Percentiles rank a stretch among this genome's conserved stretches.
Evolutionary conservation across 2,888 invertebrate species (phyloP).

Genomic region (Drosophila subsilvestris): DNA sequence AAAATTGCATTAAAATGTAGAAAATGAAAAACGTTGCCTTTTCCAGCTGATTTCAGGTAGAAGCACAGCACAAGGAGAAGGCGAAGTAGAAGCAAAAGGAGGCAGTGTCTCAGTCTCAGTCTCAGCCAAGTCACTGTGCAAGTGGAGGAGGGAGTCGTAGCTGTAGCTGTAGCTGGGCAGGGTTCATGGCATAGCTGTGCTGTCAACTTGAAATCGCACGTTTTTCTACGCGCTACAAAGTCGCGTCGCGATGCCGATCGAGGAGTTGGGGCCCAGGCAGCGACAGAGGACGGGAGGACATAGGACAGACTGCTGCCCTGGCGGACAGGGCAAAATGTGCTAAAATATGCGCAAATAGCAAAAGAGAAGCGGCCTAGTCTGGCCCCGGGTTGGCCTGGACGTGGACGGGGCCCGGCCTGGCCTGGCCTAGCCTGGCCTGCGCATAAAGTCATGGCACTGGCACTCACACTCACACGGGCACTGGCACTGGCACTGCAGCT

Average conservation of each 20-base stretch:
- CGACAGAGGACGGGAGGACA: neutral
- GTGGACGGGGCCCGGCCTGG: conserved; percentile 9
- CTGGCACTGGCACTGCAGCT: conserved; percentile 2
- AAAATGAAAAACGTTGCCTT: conserved; percentile 78
- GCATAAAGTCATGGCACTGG: conserved; percentile 54
- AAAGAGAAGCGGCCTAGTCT: conserved; percentile 35
- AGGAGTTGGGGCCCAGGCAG: conserved; percentile 24
- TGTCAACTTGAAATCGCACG: conserved; percentile 81
- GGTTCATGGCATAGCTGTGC: conserved; percentile 67
- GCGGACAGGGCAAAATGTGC: conserved; percentile 73
- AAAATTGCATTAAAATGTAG: conserved; percentile 80
- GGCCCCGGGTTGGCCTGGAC: conserved; percentile 22
- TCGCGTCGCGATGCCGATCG: conserved; percentile 53
- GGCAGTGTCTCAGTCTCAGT: conserved; percentile 7
- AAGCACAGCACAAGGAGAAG: conserved; percentile 2
- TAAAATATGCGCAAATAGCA: conserved; percentile 82
- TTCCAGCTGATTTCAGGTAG: conserved; percentile 66
- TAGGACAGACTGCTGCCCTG: conserved; percentile 5
- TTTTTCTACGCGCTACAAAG: conserved; percentile 78
- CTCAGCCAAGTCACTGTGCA: conserved; percentile 2
- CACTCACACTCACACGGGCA: neutral
- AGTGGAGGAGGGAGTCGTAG: neutral
- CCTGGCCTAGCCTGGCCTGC: conserved; percentile 31
- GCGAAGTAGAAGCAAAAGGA: conserved; percentile 8
- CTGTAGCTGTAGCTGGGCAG: conserved; percentile 49